Evolutionary conservation across 2,888 invertebrate species (phyloP).

Genomic region (Dromius quadrimaculatus): DNA sequence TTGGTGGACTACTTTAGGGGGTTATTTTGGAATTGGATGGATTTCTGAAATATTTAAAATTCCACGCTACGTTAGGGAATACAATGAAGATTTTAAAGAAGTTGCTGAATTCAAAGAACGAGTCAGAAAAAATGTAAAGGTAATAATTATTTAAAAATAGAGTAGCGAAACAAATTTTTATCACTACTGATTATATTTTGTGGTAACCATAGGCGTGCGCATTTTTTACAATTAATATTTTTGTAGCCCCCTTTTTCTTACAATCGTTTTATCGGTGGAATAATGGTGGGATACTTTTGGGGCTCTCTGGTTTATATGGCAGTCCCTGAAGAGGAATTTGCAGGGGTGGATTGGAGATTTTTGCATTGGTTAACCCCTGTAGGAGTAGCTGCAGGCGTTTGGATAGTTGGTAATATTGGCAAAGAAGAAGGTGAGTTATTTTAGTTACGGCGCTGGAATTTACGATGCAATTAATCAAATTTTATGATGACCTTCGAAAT

Average conservation of each 20-base stretch:
- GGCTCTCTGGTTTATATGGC: constrained; percentile 81
- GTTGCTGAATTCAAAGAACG: constrained; percentile 74
- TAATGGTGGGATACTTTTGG: constrained; percentile 85
- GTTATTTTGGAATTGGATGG: constrained; percentile 89
- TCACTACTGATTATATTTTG: background rate
- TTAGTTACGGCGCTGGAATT: background rate
- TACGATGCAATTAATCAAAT: background rate
- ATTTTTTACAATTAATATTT: constrained; percentile 54
- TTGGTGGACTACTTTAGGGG: constrained; percentile 89
- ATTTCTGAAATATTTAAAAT: constrained; percentile 86
- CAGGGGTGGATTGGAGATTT: constrained; percentile 78
- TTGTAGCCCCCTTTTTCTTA: constrained; percentile 85
- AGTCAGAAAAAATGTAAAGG: constrained; percentile 75
- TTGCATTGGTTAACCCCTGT: constrained; percentile 81
- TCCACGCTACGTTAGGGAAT: constrained; percentile 86
- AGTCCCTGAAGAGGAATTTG: constrained; percentile 80
- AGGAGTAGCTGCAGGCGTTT: constrained; percentile 83
- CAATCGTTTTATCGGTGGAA: constrained; percentile 81
- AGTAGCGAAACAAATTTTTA: constrained; percentile 18
- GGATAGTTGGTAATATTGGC: constrained; percentile 92
- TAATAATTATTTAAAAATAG: constrained; percentile 63
- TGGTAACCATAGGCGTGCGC: background rate
- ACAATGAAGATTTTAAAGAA: constrained; percentile 79
- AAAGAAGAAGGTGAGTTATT: constrained; percentile 76
- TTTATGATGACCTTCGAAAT: constrained; percentile 1